phyloP scores from a whole-genome alignment of 2,797 vertebrate genomes.

The Heterohyrax brucei region DNA sequence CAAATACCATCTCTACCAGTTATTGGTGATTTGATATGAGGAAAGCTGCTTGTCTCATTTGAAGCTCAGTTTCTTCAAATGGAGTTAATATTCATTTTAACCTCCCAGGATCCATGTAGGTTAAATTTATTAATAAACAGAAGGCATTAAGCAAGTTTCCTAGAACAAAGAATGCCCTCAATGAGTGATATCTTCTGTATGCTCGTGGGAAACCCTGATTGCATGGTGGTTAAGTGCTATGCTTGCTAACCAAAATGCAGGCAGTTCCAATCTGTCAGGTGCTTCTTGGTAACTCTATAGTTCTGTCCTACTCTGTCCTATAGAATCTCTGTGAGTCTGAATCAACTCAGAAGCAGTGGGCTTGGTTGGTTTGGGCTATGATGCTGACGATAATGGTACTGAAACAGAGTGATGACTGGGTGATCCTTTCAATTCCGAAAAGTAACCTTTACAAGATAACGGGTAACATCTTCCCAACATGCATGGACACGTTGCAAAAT shows the following conservation, averaged over 20 bases:
- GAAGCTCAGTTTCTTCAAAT: not conserved
- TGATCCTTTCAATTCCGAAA: conserved; percentile 59
- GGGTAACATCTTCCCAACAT: not conserved
- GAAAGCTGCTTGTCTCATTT: not conserved
- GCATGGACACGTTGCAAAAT: not conserved
- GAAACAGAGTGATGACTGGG: not conserved
- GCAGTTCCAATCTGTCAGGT: too few species aligned
- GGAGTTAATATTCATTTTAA: conserved; percentile 33
- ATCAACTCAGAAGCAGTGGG: too few species aligned
- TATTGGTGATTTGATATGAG: not conserved
- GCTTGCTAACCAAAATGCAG: too few species aligned
- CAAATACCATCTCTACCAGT: not conserved
- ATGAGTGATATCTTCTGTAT: not conserved
- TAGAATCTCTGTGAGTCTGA: too few species aligned
- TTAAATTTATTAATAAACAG: not conserved
- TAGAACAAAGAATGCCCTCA: not conserved
- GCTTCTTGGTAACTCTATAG: too few species aligned
- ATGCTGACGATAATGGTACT: not conserved
- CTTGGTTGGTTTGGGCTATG: not conserved
- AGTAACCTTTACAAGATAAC: not conserved
- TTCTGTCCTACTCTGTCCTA: too few species aligned
- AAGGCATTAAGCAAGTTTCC: not conserved
- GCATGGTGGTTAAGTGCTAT: too few species aligned
- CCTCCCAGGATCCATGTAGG: not conserved
- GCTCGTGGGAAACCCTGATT: too few species aligned